These are phyloP conservation scores for Pantherophis guttatus DNA, from an alignment of 2,113 vertebrate species.

Conservation along the genomic window DNA sequence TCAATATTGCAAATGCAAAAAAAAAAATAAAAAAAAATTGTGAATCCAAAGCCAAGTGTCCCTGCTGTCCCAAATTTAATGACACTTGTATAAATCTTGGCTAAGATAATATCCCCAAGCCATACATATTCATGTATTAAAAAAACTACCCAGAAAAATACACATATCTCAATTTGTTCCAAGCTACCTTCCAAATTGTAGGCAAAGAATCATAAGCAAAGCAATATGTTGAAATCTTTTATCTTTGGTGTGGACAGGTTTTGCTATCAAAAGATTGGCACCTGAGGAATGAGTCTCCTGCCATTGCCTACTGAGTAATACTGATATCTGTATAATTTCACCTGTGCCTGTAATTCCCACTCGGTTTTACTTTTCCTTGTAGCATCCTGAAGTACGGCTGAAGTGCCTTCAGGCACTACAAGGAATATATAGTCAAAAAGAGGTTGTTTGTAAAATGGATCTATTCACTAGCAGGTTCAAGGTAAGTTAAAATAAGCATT, in stretches of 20 bases:
- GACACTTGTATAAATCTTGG: background rate
- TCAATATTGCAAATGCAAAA: background rate
- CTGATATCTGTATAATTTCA: background rate
- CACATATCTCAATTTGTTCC: background rate
- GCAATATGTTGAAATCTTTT: background rate
- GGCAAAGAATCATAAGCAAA: background rate
- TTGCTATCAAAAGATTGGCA: background rate
- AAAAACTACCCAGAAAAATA: background rate
- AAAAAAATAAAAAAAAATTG: background rate
- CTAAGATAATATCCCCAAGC: background rate
- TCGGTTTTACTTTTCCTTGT: conserved; percentile 31
- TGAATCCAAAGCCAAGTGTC: background rate
- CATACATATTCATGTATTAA: background rate
- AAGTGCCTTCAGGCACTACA: conserved; percentile 83
- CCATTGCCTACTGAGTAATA: background rate
- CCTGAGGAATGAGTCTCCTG: background rate
- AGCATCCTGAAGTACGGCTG: conserved; percentile 85
- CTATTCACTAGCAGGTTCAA: conserved; percentile 89
- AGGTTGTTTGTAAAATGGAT: conserved; percentile 79
- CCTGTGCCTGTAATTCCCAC: background rate
- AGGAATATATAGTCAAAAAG: conserved; percentile 76
- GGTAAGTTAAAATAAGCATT: conserved; percentile 66
- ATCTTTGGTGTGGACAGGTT: background rate
- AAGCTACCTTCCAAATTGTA: background rate
- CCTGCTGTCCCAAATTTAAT: background rate